Evolutionary conservation across 2,797 vertebrate species (phyloP).

Genomic region (Danio kyathit): DNA sequence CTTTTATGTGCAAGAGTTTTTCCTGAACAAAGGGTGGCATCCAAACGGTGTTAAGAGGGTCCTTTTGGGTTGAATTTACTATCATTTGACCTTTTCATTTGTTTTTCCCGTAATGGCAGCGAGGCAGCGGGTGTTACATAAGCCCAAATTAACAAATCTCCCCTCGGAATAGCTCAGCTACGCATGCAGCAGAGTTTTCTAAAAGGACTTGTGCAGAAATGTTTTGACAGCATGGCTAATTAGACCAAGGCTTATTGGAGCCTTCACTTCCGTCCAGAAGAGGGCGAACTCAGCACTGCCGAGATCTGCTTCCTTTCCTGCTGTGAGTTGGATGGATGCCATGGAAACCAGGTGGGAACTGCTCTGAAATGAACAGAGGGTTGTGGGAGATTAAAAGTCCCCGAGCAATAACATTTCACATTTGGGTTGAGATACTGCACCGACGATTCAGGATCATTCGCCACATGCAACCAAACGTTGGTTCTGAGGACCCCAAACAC

Average conservation of each 20-base stretch:
- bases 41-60: neutral
- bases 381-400: conserved; percentile 70
- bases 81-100: conserved; percentile 36
- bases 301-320: conserved; percentile 80
- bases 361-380: conserved; percentile 64
- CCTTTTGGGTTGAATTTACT: conserved; percentile 24
- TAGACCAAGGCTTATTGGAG: conserved; percentile 72
- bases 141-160: conserved; percentile 50
- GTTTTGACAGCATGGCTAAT: conserved; percentile 78
- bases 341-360: conserved; percentile 65
- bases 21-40: conserved; percentile 9
- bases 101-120: conserved; percentile 38
- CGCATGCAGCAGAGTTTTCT: conserved; percentile 65
- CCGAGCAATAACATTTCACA: conserved; percentile 57
- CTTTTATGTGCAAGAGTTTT: neutral
- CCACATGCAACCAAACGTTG: conserved; percentile 17
- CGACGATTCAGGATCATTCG: conserved; percentile 9
- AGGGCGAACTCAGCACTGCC: conserved; percentile 77
- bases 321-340: conserved; percentile 79
- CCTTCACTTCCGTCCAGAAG: conserved; percentile 81
- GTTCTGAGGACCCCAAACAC: neutral
- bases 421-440: conserved; percentile 50
- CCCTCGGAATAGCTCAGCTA: conserved; percentile 29
- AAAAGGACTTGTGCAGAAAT: conserved; percentile 76
- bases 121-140: conserved; percentile 46